These are phyloP conservation scores for Mycogona germanica DNA, from an alignment of 2,888 invertebrate species.

Conservation along the genomic window DNA sequence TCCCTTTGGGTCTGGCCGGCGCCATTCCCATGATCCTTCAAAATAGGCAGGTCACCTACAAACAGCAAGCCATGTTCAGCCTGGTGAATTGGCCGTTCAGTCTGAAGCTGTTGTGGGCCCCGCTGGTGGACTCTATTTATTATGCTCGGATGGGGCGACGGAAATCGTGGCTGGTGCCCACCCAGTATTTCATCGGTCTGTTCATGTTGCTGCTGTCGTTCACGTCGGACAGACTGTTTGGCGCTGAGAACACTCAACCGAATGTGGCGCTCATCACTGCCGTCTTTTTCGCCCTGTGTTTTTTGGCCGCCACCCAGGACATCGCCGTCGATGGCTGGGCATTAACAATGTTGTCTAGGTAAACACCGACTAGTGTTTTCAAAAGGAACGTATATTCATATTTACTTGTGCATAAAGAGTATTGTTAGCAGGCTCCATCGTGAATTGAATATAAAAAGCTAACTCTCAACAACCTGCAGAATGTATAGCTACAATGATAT, in stretches of 20 bases:
- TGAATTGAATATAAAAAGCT: no score
- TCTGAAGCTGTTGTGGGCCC: conserved; percentile 94
- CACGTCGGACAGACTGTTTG: conserved; percentile 63
- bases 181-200: conserved; percentile 73
- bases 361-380: no score
- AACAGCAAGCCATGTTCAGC: conserved; percentile 61
- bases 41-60: conserved; percentile 73
- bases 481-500: no score
- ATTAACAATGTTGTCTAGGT: conserved; percentile 92
- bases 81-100: conserved; percentile 67
- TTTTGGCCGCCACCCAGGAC: conserved; percentile 97
- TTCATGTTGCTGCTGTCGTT: conserved; percentile 80
- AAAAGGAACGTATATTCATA: no score
- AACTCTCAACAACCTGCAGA: no score
- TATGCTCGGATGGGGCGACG: conserved; percentile 72
- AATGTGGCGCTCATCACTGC: conserved; percentile 66
- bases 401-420: no score
- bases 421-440: no score
- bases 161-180: conserved; percentile 81
- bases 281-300: conserved; percentile 83
- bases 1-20: conserved; percentile 82
- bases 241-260: conserved; percentile 43
- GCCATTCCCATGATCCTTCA: conserved; percentile 93
- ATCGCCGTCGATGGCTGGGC: conserved; percentile 99
- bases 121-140: conserved; percentile 89